Base-by-base conservation (phyloP, 2,888 invertebrate species). In the Vanessa cardui region DNA sequence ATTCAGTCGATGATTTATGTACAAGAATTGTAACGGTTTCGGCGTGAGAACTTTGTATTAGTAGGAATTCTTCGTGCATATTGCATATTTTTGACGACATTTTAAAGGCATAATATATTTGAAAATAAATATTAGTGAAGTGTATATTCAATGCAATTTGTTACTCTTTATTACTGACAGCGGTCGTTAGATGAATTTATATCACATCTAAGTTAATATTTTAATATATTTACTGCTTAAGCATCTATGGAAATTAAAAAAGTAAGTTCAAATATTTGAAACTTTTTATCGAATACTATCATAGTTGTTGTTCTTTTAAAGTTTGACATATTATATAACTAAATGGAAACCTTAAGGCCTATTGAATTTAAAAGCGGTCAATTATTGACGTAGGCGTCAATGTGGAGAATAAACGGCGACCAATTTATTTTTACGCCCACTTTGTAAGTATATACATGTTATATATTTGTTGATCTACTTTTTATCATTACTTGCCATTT, bases 401-500 rank as follows among this genome's bases (percentile, higher is more conserved):
- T 54, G 46, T 60, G 33, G 45, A 46, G 44, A n/a, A 52, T 47
- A 60, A 65, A 65, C 39, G 21, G 39, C 18, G 39, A 45, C 20
- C 54, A 65, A 54, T 60, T 65, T 60, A 60, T 54, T 64, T 56
- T 56, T 60, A 60, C 65, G 20, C 60, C 65, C 60, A 60, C 54
- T 39, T n/a, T 54, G 20, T 20, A 26, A 26, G 26, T 26, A 33
- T 44, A 46, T 44, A 60, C 20, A 56, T 56, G 18, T 65, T 46
- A 52, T 21, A 18, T 47, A 47, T 47, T 21, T 33, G 39, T 46
- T 20, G 46, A 1, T 46, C 33, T 33, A 52, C 45, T 65, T 65
- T 59, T 59, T 16, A 20, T 52, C 50, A 49, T 49, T 58, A 52
- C 44, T 26, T 46, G 8, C 20, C n/a, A 52, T 46, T 46, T 52